Percentiles rank a stretch among this genome's conserved stretches.
Evolutionary conservation across 2,797 vertebrate genomes (phyloP).

Genomic region (Chiloscyllium punctatum): DNA sequence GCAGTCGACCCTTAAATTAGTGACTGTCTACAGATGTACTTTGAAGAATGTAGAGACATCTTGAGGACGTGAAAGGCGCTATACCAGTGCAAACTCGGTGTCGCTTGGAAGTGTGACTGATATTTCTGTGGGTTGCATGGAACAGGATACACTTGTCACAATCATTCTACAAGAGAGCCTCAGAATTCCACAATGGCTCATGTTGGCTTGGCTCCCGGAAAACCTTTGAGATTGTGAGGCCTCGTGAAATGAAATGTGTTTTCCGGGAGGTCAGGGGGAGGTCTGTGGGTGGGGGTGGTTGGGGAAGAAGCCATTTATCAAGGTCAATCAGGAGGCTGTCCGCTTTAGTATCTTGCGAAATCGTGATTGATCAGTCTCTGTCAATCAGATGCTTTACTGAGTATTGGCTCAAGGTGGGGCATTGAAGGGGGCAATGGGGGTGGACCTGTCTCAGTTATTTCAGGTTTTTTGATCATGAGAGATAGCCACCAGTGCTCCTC

Average conservation of each 20-base stretch:
- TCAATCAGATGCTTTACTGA: neutral
- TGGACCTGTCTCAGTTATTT: neutral
- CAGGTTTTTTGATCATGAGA: neutral
- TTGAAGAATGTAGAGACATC: neutral
- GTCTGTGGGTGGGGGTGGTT: neutral
- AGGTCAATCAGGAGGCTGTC: neutral
- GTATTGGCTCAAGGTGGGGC: neutral
- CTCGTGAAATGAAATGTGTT: neutral
- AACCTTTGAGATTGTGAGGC: neutral
- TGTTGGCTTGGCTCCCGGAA: neutral
- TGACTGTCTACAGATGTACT: neutral
- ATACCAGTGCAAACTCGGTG: neutral
- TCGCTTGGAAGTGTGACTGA: neutral
- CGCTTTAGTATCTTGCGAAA: neutral
- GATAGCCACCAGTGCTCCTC: neutral
- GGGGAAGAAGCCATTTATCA: neutral
- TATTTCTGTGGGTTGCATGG: neutral
- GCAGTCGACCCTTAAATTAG: neutral
- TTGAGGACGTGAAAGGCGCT: neutral
- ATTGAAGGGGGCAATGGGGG: neutral
- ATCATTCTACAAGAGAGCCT: neutral
- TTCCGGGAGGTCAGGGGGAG: too few species aligned
- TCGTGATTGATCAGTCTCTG: neutral
- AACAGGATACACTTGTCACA: neutral
- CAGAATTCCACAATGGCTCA: neutral